Evolutionary conservation across 2,888 invertebrate species (phyloP).

Genomic region (Cataglyphis livida): DNA sequence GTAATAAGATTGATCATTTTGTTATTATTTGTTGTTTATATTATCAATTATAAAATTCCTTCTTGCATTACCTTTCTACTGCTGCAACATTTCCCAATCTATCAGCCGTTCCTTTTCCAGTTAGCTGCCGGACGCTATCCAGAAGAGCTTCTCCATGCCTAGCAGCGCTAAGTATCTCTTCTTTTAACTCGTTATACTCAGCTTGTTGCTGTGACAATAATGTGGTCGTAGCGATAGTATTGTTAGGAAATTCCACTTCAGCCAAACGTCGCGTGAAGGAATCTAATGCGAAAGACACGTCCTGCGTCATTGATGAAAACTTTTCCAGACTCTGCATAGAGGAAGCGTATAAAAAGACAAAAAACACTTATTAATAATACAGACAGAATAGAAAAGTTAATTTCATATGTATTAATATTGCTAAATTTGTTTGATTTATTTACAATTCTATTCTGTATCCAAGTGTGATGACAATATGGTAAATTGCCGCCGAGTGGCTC

Average conservation of each 20-base stretch:
- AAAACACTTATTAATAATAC: neutral
- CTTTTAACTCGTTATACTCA: conserved; percentile 90
- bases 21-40: neutral
- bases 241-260: conserved; percentile 97
- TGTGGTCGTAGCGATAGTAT: conserved; percentile 95
- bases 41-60: conserved; percentile 21
- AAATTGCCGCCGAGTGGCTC: conserved; percentile 95
- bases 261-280: conserved; percentile 95
- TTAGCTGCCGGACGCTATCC: conserved; percentile 89
- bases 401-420: neutral
- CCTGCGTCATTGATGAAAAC: conserved; percentile 96
- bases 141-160: conserved; percentile 96
- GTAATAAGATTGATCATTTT: neutral
- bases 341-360: conserved; percentile 64
- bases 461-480: conserved; percentile 96
- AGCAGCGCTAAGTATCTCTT: conserved; percentile 94
- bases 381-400: neutral
- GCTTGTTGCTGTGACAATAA: conserved; percentile 93
- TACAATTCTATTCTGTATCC: conserved; percentile 99
- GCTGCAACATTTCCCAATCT: conserved; percentile 95
- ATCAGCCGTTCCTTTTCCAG: conserved; percentile 88
- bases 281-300: conserved; percentile 94
- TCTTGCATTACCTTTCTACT: conserved; percentile 92
- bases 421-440: conserved; percentile 82
- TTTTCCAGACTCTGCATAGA: conserved; percentile 94